Percentiles rank a stretch among this genome's conserved stretches.
phyloP scores from a whole-genome alignment of 2,113 vertebrate species.

The Xenus cinereus region DNA sequence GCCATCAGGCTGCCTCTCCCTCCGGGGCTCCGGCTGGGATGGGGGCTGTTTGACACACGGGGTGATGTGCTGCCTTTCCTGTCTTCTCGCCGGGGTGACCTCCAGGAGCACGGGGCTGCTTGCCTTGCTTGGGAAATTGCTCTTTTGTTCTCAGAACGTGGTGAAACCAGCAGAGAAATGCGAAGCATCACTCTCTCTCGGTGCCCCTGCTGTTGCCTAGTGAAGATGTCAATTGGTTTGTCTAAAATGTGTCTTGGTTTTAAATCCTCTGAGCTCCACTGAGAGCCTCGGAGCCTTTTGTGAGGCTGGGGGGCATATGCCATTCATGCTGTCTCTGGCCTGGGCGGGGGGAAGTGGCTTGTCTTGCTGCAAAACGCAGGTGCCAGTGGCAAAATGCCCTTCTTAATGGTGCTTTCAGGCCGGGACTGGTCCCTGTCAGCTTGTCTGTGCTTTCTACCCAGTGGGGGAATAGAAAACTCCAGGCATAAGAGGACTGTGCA shows the following conservation, averaged over 20 bases:
- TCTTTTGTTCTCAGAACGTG: background rate
- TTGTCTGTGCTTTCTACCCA: background rate
- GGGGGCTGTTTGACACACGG: rapidly evolving
- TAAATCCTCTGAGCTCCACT: background rate
- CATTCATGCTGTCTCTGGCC: background rate
- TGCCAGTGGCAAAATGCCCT: background rate
- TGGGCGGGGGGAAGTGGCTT: background rate
- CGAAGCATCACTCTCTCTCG: background rate
- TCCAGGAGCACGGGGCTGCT: rapidly evolving
- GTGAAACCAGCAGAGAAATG: background rate
- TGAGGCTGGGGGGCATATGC: background rate
- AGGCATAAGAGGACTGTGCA: background rate
- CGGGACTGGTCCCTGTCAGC: background rate
- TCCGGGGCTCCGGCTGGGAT: background rate
- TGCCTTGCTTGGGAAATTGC: background rate
- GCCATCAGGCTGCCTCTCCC: background rate
- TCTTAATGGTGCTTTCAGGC: background rate
- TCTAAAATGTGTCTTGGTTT: background rate
- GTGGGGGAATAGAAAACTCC: background rate
- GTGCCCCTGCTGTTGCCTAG: background rate
- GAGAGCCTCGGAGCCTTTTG: background rate
- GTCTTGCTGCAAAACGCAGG: background rate
- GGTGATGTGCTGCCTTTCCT: background rate
- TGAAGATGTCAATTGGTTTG: background rate
- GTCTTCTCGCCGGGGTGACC: background rate